Conservation (phyloP, 2,888 invertebrate species). For the Halocaridina rubra region DNA sequence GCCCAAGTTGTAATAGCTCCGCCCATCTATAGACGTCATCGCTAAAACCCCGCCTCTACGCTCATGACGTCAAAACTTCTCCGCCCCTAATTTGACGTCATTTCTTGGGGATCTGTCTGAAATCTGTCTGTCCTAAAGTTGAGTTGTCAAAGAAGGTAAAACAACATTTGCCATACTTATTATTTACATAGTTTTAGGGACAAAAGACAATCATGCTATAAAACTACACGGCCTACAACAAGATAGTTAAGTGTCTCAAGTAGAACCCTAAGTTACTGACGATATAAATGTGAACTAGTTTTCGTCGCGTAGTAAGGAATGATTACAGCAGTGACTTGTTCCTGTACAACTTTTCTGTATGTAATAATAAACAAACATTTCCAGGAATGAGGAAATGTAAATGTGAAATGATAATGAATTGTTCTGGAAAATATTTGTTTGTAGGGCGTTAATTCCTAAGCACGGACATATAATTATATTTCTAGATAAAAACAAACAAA, state of each 20-base stretch:
- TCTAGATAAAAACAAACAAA: too few species aligned
- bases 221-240: too few species aligned
- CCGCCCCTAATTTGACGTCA: slow-evolving; percentile 13
- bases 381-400: too few species aligned
- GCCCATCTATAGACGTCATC: neutral
- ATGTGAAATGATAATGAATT: too few species aligned
- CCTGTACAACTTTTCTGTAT: too few species aligned
- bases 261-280: neutral
- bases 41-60: neutral
- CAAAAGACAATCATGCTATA: too few species aligned
- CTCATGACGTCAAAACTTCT: neutral
- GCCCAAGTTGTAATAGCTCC: neutral
- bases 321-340: too few species aligned
- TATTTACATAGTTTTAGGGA: neutral
- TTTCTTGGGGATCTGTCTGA: neutral
- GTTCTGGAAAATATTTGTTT: too few species aligned
- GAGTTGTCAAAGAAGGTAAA: neutral
- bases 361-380: too few species aligned
- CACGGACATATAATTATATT: too few species aligned
- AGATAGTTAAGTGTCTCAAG: neutral
- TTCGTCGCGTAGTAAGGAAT: neutral
- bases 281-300: neutral
- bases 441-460: too few species aligned
- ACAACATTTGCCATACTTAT: neutral
- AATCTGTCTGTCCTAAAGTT: neutral